Evolutionary conservation across 2,797 vertebrate species (phyloP).

Genomic region (Pristis pectinata): DNA sequence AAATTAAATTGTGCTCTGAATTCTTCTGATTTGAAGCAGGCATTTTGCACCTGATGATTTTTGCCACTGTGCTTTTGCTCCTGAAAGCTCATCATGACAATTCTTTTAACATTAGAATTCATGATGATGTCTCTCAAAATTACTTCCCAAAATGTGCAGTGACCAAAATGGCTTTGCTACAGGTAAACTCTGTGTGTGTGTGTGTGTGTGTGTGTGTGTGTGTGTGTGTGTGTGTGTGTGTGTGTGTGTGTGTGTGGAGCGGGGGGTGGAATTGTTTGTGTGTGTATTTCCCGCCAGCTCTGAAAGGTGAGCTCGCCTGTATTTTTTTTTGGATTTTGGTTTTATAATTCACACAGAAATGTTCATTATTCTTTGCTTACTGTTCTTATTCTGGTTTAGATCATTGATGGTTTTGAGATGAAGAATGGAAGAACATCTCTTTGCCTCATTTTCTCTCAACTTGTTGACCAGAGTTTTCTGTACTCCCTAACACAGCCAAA

Average conservation of each 20-base stretch:
- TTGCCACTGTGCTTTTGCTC: neutral
- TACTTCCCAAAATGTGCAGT: neutral
- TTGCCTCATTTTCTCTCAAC: neutral
- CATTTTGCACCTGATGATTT: neutral
- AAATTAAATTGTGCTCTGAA: neutral
- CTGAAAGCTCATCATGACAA: neutral
- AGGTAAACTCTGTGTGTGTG: too few relatives aligned
- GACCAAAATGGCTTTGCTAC: too few relatives aligned
- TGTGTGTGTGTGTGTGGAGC: too few relatives aligned
- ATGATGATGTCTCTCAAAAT: neutral
- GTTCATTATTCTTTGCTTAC: neutral
- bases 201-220: too few relatives aligned
- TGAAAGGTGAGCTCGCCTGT: too few relatives aligned
- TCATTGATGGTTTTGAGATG: too few relatives aligned
- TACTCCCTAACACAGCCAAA: neutral
- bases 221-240: too few relatives aligned
- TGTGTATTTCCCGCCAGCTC: too few relatives aligned
- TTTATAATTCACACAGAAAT: constrained; percentile 15
- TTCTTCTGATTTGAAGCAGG: neutral
- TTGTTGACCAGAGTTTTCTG: neutral
- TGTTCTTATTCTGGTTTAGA: neutral
- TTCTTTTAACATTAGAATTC: neutral
- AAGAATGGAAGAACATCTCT: neutral
- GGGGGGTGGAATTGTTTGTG: too few relatives aligned
- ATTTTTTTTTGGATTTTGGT: neutral